Percentiles rank a stretch among this genome's conserved stretches.
Conservation (phyloP, 2,888 invertebrate species). For the Andrena bicolor region DNA sequence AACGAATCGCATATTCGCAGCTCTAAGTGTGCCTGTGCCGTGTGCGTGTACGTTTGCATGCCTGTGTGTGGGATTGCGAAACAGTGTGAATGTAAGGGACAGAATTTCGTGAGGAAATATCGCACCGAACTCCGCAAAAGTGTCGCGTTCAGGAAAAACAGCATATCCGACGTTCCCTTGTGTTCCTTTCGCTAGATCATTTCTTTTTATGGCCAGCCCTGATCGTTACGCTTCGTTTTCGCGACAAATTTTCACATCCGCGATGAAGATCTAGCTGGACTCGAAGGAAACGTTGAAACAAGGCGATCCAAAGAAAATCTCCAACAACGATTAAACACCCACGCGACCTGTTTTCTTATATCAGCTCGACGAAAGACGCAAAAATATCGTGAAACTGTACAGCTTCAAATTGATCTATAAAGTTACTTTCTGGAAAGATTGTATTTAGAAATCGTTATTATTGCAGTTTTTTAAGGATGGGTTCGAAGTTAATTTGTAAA, state of each 20-base stretch:
- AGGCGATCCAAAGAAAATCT: neutral
- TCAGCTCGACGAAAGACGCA: neutral
- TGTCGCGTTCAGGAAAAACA: conserved; percentile 21
- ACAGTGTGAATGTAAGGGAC: conserved; percentile 33
- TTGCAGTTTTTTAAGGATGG: too few relatives aligned
- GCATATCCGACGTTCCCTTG: conserved; percentile 40
- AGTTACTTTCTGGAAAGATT: too few relatives aligned
- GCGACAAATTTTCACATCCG: neutral
- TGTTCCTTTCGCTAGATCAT: conserved; percentile 30
- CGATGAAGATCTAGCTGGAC: neutral
- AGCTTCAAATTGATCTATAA: neutral
- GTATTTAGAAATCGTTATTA: too few relatives aligned
- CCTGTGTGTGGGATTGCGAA: conserved; percentile 20
- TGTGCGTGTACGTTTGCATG: neutral
- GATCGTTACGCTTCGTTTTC: neutral
- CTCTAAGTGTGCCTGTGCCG: conserved; percentile 15
- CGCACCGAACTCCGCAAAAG: conserved; percentile 38
- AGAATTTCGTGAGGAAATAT: conserved; percentile 38
- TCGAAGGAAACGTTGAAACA: neutral
- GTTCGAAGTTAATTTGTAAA: too few relatives aligned
- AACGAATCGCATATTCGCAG: conserved; percentile 44
- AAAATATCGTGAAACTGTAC: conserved; percentile 15
- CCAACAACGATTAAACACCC: neutral
- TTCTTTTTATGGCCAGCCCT: neutral
- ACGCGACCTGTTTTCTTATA: neutral